A percentile compares a stretch with the other conserved stretches of the same genome.
These are phyloP conservation scores for Oryctes rhinoceros DNA, from an alignment of 1,140 invertebrate species.

Conservation along the genomic window DNA sequence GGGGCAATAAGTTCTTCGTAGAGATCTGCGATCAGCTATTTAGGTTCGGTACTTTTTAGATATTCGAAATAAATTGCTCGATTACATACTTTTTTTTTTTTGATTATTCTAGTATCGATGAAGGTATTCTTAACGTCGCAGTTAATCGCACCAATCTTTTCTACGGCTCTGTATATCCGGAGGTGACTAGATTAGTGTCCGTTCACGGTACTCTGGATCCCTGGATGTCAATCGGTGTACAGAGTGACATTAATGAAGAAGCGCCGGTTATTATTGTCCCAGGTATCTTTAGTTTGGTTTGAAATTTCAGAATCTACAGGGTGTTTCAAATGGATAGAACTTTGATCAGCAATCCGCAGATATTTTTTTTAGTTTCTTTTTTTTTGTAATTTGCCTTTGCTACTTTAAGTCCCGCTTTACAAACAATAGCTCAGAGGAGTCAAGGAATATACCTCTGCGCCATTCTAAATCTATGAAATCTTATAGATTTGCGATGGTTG, in stretches of 20 bases:
- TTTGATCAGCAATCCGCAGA: neutral
- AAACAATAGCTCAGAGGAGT: too few species aligned
- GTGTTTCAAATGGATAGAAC: neutral
- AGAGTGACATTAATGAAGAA: constrained; percentile 18
- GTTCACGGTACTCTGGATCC: constrained; percentile 72
- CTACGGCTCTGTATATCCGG: constrained; percentile 67
- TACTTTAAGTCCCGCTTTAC: too few species aligned
- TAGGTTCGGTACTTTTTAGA: constrained; percentile 48
- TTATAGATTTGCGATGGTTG: too few species aligned
- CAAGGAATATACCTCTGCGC: too few species aligned
- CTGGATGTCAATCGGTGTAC: constrained; percentile 68
- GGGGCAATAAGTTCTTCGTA: constrained; percentile 66
- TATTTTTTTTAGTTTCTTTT: too few species aligned
- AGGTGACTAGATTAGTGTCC: constrained; percentile 70
- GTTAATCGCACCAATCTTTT: constrained; percentile 67
- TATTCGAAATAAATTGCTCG: neutral
- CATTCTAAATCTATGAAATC: too few species aligned
- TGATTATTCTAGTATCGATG: constrained; percentile 16
- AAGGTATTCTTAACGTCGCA: constrained; percentile 19
- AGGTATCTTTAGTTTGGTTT: constrained; percentile 1
- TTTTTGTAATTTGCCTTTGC: too few species aligned
- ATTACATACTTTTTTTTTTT: neutral
- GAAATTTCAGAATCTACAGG: neutral
- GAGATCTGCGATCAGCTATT: constrained; percentile 75
- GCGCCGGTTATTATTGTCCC: constrained; percentile 32